Conservation (phyloP, 2,113 vertebrate genomes). For the Crocuta crocuta region DNA sequence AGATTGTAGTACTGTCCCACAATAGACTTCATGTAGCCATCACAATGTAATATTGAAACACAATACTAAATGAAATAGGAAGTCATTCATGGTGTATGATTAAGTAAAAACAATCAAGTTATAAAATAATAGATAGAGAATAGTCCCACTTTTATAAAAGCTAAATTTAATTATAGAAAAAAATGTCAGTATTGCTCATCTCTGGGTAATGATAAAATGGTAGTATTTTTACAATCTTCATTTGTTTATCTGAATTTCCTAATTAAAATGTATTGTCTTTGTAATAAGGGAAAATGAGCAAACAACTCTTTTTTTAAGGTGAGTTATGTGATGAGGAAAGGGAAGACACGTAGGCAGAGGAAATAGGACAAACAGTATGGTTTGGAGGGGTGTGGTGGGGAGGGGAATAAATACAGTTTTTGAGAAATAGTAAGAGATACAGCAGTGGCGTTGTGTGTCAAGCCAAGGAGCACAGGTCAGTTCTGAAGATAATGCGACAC, state of each 20-base stretch:
- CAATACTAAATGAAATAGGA: background rate
- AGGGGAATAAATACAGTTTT: background rate
- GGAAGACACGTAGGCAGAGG: background rate
- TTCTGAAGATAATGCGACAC: background rate
- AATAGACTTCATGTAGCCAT: background rate
- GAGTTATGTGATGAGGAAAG: background rate
- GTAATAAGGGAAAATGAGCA: background rate
- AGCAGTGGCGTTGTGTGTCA: too few relatives aligned
- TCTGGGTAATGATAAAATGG: background rate
- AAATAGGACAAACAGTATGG: background rate
- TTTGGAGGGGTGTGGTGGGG: background rate
- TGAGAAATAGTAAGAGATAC: background rate
- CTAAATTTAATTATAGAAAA: background rate
- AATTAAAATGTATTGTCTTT: slow-evolving; percentile 13
- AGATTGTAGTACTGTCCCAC: background rate
- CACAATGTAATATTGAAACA: background rate
- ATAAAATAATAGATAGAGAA: background rate
- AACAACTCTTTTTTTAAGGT: background rate
- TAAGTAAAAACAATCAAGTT: background rate
- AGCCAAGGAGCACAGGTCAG: background rate
- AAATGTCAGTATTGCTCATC: background rate
- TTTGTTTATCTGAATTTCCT: slow-evolving; percentile 44
- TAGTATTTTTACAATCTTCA: background rate
- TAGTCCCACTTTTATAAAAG: background rate
- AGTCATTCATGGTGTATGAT: background rate